Percentiles rank a stretch among this genome's conserved stretches.
phyloP scores from a whole-genome alignment of 2,888 invertebrate genomes.

The Nowickia ferox region DNA sequence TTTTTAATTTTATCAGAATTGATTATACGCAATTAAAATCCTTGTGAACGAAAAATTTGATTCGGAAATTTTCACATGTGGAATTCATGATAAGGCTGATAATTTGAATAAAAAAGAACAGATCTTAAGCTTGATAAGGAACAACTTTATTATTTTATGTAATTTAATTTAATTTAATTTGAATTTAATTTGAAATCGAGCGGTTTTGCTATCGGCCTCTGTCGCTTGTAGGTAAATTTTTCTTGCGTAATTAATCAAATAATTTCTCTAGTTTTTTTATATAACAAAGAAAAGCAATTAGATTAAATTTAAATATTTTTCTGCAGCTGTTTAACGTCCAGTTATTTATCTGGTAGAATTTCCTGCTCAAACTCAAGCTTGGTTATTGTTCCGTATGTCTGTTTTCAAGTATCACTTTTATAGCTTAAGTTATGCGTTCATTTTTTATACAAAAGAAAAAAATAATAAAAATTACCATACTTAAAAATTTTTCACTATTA shows the following conservation, averaged over 20 bases:
- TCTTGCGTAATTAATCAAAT: background rate
- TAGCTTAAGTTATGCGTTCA: conserved; percentile 44
- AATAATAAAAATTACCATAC: conserved; percentile 46
- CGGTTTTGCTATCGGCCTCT: too few relatives aligned
- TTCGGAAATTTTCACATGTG: too few relatives aligned
- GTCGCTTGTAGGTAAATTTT: background rate
- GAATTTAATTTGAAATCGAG: too few relatives aligned
- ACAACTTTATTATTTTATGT: too few relatives aligned
- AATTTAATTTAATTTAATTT: too few relatives aligned
- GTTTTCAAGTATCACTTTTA: conserved; percentile 47
- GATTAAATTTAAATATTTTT: background rate
- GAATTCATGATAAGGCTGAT: too few relatives aligned
- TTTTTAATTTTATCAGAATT: too few relatives aligned
- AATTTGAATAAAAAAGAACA: too few relatives aligned
- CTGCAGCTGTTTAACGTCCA: conserved; percentile 7
- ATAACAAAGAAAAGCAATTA: background rate
- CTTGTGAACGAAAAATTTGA: too few relatives aligned
- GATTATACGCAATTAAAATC: too few relatives aligned
- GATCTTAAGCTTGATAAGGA: too few relatives aligned
- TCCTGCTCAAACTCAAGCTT: conserved; percentile 1
- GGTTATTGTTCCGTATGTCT: conserved; percentile 1
- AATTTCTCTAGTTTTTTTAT: background rate
- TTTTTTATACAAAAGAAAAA: background rate
- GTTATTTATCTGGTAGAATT: background rate
- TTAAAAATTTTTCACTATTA: conserved; percentile 30